A percentile compares a stretch with the other conserved stretches of the same genome.
Conservation (phyloP, 2,888 invertebrate species). For the Proisotoma minuta region DNA sequence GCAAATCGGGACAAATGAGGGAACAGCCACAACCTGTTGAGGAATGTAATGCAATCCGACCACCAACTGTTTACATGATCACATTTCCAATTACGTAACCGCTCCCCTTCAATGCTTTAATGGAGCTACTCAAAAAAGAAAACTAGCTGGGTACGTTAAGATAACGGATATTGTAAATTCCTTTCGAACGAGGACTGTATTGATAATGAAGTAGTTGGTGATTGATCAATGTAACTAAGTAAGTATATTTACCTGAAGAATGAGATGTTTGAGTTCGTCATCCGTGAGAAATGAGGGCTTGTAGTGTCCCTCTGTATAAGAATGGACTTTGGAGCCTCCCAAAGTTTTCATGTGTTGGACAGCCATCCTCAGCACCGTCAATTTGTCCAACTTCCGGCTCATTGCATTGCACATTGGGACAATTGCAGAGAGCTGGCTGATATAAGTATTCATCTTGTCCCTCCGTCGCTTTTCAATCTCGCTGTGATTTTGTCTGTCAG, state of each 20-base stretch:
- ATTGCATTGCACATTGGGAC: conserved; percentile 91
- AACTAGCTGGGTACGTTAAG: no score
- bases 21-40: no score
- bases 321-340: conserved; percentile 61
- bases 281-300: conserved; percentile 79
- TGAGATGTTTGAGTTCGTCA: conserved; percentile 77
- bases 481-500: conserved; percentile 82
- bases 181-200: no score
- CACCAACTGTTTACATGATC: no score
- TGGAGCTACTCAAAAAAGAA: not conserved
- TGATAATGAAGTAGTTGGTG: no score
- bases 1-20: no score
- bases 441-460: conserved; percentile 95
- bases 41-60: no score
- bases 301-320: conserved; percentile 70
- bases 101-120: not conserved
- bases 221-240: no score
- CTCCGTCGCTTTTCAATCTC: conserved; percentile 91
- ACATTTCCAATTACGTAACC: conserved; percentile 1
- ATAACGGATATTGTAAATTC: no score
- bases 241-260: conserved; percentile 72
- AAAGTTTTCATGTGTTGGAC: conserved; percentile 84
- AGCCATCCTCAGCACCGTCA: conserved; percentile 83
- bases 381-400: conserved; percentile 87
- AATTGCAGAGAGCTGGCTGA: conserved; percentile 80